A percentile compares a stretch with the other conserved stretches of the same genome.
These are phyloP conservation scores for Caenorhabditis parvicauda DNA, from an alignment of 2,888 invertebrate genomes.

Conservation along the genomic window DNA sequence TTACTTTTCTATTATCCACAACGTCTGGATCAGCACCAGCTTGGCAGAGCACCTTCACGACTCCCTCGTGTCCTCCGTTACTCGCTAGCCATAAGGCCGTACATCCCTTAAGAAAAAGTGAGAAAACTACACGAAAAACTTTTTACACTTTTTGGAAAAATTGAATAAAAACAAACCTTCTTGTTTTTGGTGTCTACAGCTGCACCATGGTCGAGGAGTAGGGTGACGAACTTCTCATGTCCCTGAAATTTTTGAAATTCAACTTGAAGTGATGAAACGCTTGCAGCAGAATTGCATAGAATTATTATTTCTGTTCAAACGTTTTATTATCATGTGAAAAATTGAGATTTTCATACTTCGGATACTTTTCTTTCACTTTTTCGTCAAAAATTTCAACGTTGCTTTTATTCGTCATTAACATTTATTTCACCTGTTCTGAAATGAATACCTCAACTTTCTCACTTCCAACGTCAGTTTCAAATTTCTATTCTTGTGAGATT, in stretches of 20 bases:
- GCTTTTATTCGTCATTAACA: no score
- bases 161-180: constrained; percentile 68
- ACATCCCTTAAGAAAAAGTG: constrained; percentile 73
- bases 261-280: no score
- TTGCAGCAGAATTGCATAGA: no score
- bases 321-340: no score
- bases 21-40: constrained; percentile 90
- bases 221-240: constrained; percentile 77
- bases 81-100: constrained; percentile 78
- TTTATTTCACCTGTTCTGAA: no score
- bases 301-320: no score
- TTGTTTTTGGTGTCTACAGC: constrained; percentile 95
- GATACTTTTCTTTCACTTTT: no score
- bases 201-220: constrained; percentile 64
- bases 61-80: constrained; percentile 90
- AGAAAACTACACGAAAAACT: background rate
- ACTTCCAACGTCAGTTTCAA: no score
- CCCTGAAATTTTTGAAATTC: constrained; percentile 68
- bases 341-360: no score
- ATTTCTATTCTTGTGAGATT: no score
- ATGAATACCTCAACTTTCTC: no score
- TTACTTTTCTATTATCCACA: constrained; percentile 94
- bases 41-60: constrained; percentile 87
- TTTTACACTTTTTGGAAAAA: background rate
- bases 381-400: no score